Conservation (phyloP, 2,797 vertebrate species). For the Chromis chromis region DNA sequence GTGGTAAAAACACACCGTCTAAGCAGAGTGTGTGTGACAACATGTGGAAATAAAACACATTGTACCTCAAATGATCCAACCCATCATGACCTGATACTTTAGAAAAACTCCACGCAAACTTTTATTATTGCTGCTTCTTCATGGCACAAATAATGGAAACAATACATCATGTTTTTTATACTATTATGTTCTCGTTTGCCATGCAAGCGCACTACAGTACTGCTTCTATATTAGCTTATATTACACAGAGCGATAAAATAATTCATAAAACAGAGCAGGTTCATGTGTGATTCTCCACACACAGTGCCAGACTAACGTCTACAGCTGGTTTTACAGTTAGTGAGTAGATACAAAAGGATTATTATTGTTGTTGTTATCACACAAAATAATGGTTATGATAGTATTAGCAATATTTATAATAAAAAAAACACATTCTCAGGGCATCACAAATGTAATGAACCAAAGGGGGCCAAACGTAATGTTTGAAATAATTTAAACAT, state of each 20-base stretch:
- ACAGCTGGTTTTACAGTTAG: slow-evolving; percentile 87
- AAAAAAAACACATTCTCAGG: slow-evolving; percentile 82
- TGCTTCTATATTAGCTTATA: slow-evolving; percentile 77
- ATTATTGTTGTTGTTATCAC: slow-evolving; percentile 67
- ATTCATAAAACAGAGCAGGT: slow-evolving; percentile 51
- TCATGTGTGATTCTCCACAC: slow-evolving; percentile 66
- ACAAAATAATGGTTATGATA: slow-evolving; percentile 75
- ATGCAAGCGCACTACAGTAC: slow-evolving; percentile 89
- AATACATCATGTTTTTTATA: slow-evolving; percentile 74
- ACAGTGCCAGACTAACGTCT: slow-evolving; percentile 83
- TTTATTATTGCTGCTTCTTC: slow-evolving; percentile 90
- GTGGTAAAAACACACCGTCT: slow-evolving; percentile 47
- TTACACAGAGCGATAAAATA: slow-evolving; percentile 74
- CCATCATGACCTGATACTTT: slow-evolving; percentile 40
- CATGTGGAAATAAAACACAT: slow-evolving; percentile 6
- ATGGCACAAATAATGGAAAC: slow-evolving; percentile 90
- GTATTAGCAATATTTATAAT: slow-evolving; percentile 79
- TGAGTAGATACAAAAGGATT: slow-evolving; percentile 85
- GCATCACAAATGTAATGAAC: slow-evolving; percentile 89
- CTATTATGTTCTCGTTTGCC: slow-evolving; percentile 78
- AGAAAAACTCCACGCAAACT: slow-evolving; percentile 62
- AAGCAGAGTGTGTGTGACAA: slow-evolving; percentile 11
- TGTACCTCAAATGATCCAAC: slow-evolving; percentile 47
- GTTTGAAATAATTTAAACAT: slow-evolving; percentile 86
- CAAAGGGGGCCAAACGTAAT: slow-evolving; percentile 73